Conservation (phyloP, 2,113 vertebrate genomes). For the Cebus imitator region DNA sequence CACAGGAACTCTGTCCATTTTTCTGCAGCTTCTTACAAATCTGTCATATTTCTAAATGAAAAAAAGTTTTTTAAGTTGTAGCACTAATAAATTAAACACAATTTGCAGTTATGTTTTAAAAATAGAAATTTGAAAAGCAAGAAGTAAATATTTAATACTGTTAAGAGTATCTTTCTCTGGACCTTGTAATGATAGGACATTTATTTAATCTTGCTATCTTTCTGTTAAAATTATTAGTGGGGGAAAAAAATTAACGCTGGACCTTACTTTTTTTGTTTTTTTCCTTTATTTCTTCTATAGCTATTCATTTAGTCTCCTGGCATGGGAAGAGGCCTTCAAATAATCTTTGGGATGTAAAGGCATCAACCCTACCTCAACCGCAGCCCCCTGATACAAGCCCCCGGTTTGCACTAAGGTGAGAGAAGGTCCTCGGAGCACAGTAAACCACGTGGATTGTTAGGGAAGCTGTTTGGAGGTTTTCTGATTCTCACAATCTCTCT, state of each 20-base stretch:
- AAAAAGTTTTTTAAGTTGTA: background rate
- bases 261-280: background rate
- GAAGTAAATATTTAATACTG: background rate
- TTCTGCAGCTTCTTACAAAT: background rate
- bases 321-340: background rate
- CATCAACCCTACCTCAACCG: background rate
- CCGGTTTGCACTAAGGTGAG: too few species aligned
- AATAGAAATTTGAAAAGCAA: background rate
- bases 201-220: conserved; percentile 21
- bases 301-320: background rate
- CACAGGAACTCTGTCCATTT: background rate
- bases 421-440: background rate
- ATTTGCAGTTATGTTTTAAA: background rate
- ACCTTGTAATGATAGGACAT: background rate
- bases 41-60: background rate
- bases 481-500: background rate
- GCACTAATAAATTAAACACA: background rate
- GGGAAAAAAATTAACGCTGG: background rate
- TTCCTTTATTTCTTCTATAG: background rate
- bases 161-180: conserved; percentile 1
- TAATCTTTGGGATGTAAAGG: background rate
- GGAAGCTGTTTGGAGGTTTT: background rate
- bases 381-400: background rate
- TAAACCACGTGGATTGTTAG: background rate
- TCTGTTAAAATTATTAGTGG: background rate